Evolutionary conservation across 2,797 vertebrate species (phyloP), one percentile per base, ranked within the genome.

Genomic region (Coracias cyanogaster): DNA sequence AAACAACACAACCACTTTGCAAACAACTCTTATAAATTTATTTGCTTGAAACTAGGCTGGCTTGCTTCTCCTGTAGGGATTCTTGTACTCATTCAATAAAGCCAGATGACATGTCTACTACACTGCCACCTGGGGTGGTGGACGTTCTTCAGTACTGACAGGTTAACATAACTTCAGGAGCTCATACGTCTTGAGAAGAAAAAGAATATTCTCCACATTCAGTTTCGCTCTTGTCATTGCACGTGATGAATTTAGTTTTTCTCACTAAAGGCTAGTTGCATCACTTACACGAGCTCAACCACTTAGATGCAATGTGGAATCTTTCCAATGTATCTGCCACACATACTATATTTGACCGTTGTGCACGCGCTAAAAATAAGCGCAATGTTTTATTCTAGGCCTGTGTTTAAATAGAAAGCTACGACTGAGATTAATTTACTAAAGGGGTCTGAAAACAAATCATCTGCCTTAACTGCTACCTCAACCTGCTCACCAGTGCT

Each of bases 1-100:
- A 19, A 51, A 39, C 0, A 0, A 58, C 15, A 73, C 35, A 82
- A 55, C 16, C 5, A 3, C 35, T 33, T 69, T 79, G 39, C 69
- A 74, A 79, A 12, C 2, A 62, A 60, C 43, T 16, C 39, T 70
- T 60, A 70, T 51, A 48, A 85, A 89, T 41, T 7, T 35, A 29
- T 92, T 77, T 77, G 17, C 35, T 66, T 73, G 35, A 51, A 71
- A 93, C 64, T 15, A 62, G 22, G 6, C 19, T 49, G 18, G 6
- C 20, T 72, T 51, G 7, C 10, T 88, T 57, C 28, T 83, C 31
- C 26, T 91, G 31, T 51, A 37, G 33, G 39, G 55, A 48, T 55
- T 73, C 51, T 60, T 57, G 12, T 46, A 37, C 15, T 52, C 12
- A 2, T 70, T 41, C 76, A 71, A 3, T 11, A 62, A 85, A 48